Conservation (phyloP, 2,113 vertebrate species). For the Mus spicilegus region DNA sequence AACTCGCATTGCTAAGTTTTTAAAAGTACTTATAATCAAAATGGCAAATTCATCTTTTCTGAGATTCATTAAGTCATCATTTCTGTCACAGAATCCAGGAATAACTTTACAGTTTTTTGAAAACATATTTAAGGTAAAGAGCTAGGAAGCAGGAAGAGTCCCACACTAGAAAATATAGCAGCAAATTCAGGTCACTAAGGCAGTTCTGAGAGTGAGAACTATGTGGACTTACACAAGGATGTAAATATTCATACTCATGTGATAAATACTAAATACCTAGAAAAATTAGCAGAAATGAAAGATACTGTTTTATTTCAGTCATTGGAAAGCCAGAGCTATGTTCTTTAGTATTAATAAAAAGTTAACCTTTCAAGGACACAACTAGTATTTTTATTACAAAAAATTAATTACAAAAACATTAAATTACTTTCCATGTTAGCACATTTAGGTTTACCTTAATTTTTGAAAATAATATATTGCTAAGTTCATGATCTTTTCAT, state of each 20-base stretch:
- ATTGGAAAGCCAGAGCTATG: not conserved
- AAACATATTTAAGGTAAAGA: conserved; percentile 4
- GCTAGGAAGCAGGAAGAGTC: not conserved
- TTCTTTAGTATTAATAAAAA: not conserved
- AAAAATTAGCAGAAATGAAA: not conserved
- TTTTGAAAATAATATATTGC: not conserved
- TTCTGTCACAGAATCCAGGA: not conserved
- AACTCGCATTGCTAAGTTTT: not conserved
- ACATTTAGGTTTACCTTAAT: not conserved
- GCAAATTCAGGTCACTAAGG: not conserved
- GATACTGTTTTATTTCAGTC: not conserved
- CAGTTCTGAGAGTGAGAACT: not conserved
- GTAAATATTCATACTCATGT: not conserved
- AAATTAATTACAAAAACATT: not conserved
- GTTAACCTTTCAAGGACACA: not conserved
- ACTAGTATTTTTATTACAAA: not conserved
- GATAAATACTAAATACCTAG: not conserved
- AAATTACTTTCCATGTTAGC: not conserved
- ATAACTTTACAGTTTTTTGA: not conserved
- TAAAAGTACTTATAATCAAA: not conserved
- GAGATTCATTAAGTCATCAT: not conserved
- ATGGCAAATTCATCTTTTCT: not conserved
- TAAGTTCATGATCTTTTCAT: not conserved
- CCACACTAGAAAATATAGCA: not conserved
- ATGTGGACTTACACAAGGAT: not conserved